These are phyloP conservation scores for Gouania willdenowi DNA, from an alignment of 2,797 vertebrate genomes.

Conservation along the genomic window DNA sequence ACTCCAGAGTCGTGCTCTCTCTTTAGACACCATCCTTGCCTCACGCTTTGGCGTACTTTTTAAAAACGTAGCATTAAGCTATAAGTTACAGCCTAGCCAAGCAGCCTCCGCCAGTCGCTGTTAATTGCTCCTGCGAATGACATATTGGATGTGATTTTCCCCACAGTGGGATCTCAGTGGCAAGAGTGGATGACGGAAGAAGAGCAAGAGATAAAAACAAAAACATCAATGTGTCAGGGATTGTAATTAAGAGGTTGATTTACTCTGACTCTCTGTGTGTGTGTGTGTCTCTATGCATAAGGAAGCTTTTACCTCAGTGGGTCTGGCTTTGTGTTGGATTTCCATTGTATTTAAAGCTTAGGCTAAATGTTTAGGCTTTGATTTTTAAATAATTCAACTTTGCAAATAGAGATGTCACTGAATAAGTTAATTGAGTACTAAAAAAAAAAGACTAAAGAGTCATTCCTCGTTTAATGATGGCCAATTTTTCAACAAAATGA, in stretches of 20 bases:
- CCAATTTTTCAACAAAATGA: too few relatives aligned
- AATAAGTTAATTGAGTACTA: too few relatives aligned
- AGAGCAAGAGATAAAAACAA: conserved; percentile 42
- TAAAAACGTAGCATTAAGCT: too few relatives aligned
- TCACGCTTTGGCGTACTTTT: too few relatives aligned
- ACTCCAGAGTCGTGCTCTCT: too few relatives aligned
- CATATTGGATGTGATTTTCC: conserved; percentile 53
- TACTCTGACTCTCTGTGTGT: conserved; percentile 27
- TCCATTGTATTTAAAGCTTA: too few relatives aligned
- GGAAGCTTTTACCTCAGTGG: background rate
- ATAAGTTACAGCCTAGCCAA: conserved; percentile 33
- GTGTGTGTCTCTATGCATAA: conserved; percentile 8
- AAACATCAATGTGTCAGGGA: conserved; percentile 53
- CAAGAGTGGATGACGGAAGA: conserved; percentile 21
- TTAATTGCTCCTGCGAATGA: conserved; percentile 62
- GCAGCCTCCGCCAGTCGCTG: conserved; percentile 41
- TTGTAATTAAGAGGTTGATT: conserved; percentile 61
- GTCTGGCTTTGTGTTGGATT: background rate
- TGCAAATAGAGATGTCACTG: too few relatives aligned
- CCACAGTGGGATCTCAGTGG: conserved; percentile 28
- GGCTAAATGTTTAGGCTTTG: too few relatives aligned
- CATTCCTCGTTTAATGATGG: too few relatives aligned
- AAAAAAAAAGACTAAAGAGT: too few relatives aligned
- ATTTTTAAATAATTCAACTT: too few relatives aligned
- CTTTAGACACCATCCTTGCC: too few relatives aligned